Conservation (phyloP, 2,888 invertebrate genomes). For the Portevinia maculata region DNA sequence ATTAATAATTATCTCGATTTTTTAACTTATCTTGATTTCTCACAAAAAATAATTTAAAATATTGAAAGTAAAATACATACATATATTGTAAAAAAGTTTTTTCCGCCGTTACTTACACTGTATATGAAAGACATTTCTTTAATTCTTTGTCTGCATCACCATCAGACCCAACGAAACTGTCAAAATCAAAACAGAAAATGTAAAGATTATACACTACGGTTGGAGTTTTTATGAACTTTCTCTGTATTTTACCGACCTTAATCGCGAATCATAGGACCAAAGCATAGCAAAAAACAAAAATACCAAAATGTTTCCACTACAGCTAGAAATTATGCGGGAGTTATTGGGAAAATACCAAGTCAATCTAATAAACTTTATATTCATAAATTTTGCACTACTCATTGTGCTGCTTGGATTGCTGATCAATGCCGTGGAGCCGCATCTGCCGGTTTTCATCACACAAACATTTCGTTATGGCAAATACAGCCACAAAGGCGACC, state of each 20-base stretch:
- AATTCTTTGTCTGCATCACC: no score
- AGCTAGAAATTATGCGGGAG: slow-evolving; percentile 24
- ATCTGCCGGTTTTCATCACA: slow-evolving; percentile 86
- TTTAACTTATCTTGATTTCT: no score
- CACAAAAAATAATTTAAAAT: no score
- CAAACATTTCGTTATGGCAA: slow-evolving; percentile 90
- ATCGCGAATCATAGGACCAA: no score
- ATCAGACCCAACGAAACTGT: not conserved
- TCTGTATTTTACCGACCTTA: not conserved
- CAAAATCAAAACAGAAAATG: not conserved
- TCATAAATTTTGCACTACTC: slow-evolving; percentile 78
- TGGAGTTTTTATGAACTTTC: slow-evolving; percentile 1
- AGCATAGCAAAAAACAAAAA: slow-evolving; percentile 3
- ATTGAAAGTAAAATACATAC: no score
- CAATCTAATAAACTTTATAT: slow-evolving; percentile 79
- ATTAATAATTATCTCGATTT: no score
- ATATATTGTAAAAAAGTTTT: no score
- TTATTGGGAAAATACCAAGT: slow-evolving; percentile 76
- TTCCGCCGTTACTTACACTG: no score
- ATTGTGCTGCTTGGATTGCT: slow-evolving; percentile 85
- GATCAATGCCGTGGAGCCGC: slow-evolving; percentile 84
- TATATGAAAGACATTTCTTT: no score
- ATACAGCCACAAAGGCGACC: slow-evolving; percentile 85
- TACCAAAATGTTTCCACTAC: slow-evolving; percentile 37
- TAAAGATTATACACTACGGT: not conserved